Evolutionary conservation across 2,797 vertebrate species (phyloP).

Genomic region (Arctocebus calabarensis): DNA sequence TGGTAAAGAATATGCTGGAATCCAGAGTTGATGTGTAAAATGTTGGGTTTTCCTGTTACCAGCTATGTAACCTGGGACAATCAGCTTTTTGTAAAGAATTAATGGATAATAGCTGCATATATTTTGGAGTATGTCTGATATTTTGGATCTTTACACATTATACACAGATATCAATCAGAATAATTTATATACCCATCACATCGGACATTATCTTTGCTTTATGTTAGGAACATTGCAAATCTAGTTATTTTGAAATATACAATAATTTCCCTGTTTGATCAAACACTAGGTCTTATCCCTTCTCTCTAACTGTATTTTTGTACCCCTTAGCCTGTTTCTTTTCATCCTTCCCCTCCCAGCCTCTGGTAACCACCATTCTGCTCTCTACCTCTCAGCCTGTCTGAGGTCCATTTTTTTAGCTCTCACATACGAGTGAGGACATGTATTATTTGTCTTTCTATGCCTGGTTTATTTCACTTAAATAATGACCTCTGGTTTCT

Average conservation of each 20-base stretch:
- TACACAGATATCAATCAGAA: neutral
- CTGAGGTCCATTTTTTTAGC: no score
- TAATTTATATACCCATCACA: neutral
- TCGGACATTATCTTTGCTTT: rapidly evolving
- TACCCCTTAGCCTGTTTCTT: neutral
- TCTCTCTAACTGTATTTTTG: neutral
- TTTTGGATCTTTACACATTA: neutral
- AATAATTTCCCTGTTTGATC: neutral
- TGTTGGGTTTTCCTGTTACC: no score
- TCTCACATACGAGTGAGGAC: no score
- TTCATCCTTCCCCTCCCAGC: neutral
- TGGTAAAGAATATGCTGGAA: no score
- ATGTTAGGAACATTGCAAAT: neutral
- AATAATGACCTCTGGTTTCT: no score
- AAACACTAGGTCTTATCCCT: neutral
- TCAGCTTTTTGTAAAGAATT: neutral
- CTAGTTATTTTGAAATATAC: neutral
- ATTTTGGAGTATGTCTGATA: neutral
- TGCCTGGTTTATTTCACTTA: no score
- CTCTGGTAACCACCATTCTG: neutral
- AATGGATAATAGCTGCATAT: neutral
- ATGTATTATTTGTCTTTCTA: no score
- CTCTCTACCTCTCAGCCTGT: no score
- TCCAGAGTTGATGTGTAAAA: no score
- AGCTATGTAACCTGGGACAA: neutral